Percentiles rank a stretch among this genome's conserved stretches.
These are phyloP conservation scores for Gambusia holbrooki DNA, from an alignment of 2,113 vertebrate genomes.

Conservation along the genomic window DNA sequence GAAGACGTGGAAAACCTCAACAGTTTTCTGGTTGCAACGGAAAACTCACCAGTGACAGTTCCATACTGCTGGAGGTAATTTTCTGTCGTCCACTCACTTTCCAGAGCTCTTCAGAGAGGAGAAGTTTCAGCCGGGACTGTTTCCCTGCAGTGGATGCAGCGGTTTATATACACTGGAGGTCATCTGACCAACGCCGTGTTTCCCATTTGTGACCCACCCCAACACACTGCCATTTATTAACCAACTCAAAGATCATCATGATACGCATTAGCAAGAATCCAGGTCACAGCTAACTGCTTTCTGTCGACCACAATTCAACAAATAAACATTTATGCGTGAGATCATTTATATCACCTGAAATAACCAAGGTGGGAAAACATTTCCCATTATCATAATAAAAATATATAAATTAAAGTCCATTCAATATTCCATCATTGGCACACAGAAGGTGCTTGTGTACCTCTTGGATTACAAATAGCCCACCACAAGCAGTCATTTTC, in stretches of 20 bases:
- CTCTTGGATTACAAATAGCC: too few species aligned
- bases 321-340: not conserved
- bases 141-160: not conserved
- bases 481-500: too few species aligned
- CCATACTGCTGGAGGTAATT: constrained; percentile 57
- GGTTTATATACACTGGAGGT: not conserved
- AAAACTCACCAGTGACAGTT: constrained; percentile 72
- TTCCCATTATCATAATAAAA: too few species aligned
- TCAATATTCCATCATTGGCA: too few species aligned
- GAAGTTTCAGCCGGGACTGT: not conserved
- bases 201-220: constrained; percentile 33
- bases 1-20: not conserved
- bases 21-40: too few species aligned
- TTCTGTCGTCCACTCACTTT: not conserved
- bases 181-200: constrained; percentile 30
- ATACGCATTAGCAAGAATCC: constrained; percentile 21
- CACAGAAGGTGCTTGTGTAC: too few species aligned
- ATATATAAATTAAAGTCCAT: too few species aligned
- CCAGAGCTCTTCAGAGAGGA: not conserved
- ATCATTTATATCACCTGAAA: not conserved
- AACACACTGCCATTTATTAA: constrained; percentile 53
- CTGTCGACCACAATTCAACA: not conserved
- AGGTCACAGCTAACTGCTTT: not conserved
- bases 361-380: not conserved
- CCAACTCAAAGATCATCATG: constrained; percentile 16